Evolutionary conservation across 2,113 vertebrate genomes (phyloP), one percentile per base, ranked within the genome.

Genomic region (Dissostichus mawsoni): DNA sequence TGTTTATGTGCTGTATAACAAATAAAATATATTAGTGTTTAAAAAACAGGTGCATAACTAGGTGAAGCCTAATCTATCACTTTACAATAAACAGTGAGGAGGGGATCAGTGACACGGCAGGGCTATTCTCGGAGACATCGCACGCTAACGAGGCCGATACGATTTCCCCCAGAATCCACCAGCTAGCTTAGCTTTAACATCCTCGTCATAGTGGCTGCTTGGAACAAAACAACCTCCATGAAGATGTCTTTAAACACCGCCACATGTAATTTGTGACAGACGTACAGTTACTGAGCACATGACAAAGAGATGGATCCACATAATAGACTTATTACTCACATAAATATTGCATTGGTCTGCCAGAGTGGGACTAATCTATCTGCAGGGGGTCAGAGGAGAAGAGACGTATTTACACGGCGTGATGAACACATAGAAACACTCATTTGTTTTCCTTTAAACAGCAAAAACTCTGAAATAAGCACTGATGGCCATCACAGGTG

Each of bases 11-110:
- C 91, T 92, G 96, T 96, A 96, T 96, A 97, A 95, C 95, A 98
- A 97, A 96, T 97, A 96, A 96, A 97, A 96, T 97, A 98, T 96
- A 97, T 97, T 98, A 98, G 96, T 97, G 97, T 97, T 97, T 96
- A 96, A 96, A 97, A 96, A 97, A 95, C 90, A 89, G 90, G 92
- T 94, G 91, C 90, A 94, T 93, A 93, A 94, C 90, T 89, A 86
- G 87, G 92, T 93, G 91, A 91, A 89, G 92, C 94, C 93, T 93
- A 93, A 90, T 85, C 90, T 93, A 91, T 88, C 88, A 92, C 90
- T 83, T 87, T 81, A 90, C 89, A 89, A 85, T 77, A 92, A 87
- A 93, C 91, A 90, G 83, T 83, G 90, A 91, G 78, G 78, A 87
- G 76, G 86, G 78, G 87, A 83, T 82, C 83, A 68, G 86, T 78